A percentile compares a stretch with the other conserved stretches of the same genome.
phyloP scores from a whole-genome alignment of 2,113 vertebrate genomes.

The Lophotis ruficrista region DNA sequence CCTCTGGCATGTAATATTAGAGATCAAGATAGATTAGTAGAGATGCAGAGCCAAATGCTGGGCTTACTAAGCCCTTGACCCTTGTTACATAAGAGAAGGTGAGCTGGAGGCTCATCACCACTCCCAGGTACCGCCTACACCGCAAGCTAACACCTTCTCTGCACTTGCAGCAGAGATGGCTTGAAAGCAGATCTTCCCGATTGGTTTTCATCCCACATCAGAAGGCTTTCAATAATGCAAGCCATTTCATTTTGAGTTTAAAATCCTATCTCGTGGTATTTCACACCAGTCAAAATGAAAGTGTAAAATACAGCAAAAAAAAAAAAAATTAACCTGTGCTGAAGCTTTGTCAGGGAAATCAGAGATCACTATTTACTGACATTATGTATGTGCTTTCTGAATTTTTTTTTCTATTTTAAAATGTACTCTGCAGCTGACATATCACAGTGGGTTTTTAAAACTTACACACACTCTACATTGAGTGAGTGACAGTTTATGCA shows the following conservation, averaged over 20 bases:
- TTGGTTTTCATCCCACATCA: background rate
- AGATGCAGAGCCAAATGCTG: background rate
- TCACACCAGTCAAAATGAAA: background rate
- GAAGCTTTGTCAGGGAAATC: background rate
- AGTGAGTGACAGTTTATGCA: background rate
- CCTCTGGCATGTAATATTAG: background rate
- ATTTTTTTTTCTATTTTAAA: background rate
- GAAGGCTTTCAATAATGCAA: background rate
- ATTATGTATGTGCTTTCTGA: background rate
- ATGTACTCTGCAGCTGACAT: background rate
- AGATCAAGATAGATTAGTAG: slow-evolving; percentile 16
- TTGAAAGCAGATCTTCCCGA: background rate
- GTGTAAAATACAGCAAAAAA: background rate
- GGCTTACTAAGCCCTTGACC: background rate
- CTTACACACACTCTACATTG: fast-evolving
- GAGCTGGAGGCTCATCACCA: background rate
- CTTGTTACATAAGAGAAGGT: background rate
- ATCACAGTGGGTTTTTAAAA: background rate
- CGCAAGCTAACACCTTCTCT: background rate
- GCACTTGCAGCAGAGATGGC: background rate
- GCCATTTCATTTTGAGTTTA: background rate
- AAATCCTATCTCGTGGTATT: background rate
- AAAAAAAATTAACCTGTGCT: too few species aligned
- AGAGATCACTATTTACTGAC: background rate
- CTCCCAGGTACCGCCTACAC: background rate